Evolutionary conservation across 2,797 vertebrate genomes (phyloP).

Genomic region (Molossus alvarezi): DNA sequence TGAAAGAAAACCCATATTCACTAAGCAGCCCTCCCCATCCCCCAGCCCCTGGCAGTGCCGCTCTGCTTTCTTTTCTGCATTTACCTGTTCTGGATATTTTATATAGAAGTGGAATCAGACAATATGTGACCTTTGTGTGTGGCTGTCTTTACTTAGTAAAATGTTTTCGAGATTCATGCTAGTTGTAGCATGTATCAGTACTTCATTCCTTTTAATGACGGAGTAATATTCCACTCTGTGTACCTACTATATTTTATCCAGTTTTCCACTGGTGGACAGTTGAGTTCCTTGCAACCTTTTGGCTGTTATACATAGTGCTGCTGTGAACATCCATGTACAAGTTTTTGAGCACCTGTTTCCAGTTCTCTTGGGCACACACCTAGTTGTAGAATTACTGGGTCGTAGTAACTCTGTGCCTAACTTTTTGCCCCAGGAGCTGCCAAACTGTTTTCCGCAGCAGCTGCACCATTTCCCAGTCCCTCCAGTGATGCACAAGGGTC

Average conservation of each 20-base stretch:
- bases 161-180: neutral
- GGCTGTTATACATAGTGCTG: neutral
- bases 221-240: neutral
- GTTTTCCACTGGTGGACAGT: slow-evolving; percentile 13
- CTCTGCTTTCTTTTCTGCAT: neutral
- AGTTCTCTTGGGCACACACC: neutral
- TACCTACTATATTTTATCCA: neutral
- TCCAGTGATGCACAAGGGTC: neutral
- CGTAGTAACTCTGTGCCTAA: slow-evolving; percentile 32
- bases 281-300: neutral
- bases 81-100: neutral
- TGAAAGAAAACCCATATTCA: neutral
- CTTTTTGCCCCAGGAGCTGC: slow-evolving; percentile 17
- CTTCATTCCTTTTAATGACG: slow-evolving; percentile 13
- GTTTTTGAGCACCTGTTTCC: slow-evolving; percentile 5
- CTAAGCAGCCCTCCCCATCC: neutral
- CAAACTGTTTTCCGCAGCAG: neutral
- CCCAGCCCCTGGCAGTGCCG: neutral
- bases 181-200: neutral
- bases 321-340: neutral
- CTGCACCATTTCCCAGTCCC: slow-evolving; percentile 13
- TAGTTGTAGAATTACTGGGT: slow-evolving; percentile 46
- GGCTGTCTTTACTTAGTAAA: neutral
- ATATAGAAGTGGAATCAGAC: neutral
- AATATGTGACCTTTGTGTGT: neutral